Base-by-base conservation (phyloP, 1,140 invertebrate genomes). In the Rhizoglyphus robini region DNA sequence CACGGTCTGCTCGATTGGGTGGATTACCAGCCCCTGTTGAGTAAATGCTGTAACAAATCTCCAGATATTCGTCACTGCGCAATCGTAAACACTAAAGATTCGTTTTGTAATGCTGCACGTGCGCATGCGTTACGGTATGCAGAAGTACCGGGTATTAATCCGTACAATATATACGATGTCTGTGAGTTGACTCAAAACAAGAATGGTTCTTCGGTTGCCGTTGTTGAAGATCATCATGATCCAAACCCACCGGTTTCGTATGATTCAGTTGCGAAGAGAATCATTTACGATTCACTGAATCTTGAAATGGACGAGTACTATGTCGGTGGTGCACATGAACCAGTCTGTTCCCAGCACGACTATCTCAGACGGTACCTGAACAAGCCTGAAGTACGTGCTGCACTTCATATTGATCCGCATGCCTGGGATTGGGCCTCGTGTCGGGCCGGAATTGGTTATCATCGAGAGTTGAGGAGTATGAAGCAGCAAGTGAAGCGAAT, bases 1-100 rank as follows among this genome's bases (percentile, higher is more conserved):
- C 78, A 81, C 71, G 80, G 80, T 62, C 71, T 81, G 15, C 69
- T 78, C 66, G 77, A 74, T 47, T 69, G 74, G 31, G 20, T 1
- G 4, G 3, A 27, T 4, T 67, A 57, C 49, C 23, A 23, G n/a
- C 15, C 4, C 20, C 15, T 68, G 2, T 11, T 65, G 23, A 25
- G 11, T 25, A 15, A 18, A 1, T 67, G 66, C 38, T 67, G 66
- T 67, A 3, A 51, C 18, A 36, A 1, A 38, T 34, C 23, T 32
- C 11, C 15, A 27, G 30, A 34, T 1, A 30, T 57, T 23, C 13
- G 23, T 23, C 27, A 63, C 18, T 71, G 70, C 48, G 51, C 63
- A 4, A 68, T 71, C 63, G 47, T 13, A 25, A 59, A 23, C 13
- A 25, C 15, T 48, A 47, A 57, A 15, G 3, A 1, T 8, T 8